Percentiles rank a stretch among this genome's conserved stretches.
phyloP scores from a whole-genome alignment of 2,888 invertebrate species.

The Hirtodrosophila confusa region DNA sequence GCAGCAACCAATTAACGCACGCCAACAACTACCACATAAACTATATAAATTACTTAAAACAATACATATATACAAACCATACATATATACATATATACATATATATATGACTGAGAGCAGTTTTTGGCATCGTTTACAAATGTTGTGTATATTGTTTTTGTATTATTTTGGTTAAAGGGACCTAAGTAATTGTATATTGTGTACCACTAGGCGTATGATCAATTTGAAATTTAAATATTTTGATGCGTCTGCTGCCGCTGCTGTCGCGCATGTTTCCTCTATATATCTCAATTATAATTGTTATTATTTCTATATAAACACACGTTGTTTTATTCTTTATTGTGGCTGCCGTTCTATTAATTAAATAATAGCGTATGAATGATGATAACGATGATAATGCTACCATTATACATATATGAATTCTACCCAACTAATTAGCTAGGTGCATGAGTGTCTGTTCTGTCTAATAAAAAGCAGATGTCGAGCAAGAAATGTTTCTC shows the following conservation, averaged over 20 bases:
- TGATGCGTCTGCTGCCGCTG: constrained; percentile 58
- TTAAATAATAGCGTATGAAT: constrained; percentile 45
- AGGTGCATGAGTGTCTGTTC: constrained; percentile 77
- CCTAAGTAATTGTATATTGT: constrained; percentile 64
- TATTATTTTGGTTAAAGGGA: constrained; percentile 42
- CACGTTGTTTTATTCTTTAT: constrained; percentile 31
- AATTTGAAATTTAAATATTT: constrained; percentile 51
- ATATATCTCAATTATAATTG: constrained; percentile 12
- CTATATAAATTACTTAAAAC: constrained; percentile 21
- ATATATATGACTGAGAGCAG: constrained; percentile 43
- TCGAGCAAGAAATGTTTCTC: constrained; percentile 36
- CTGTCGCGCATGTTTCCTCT: constrained; percentile 72
- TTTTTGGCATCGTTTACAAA: constrained; percentile 51
- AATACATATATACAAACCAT: constrained; percentile 12
- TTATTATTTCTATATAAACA: constrained; percentile 26
- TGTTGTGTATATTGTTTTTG: constrained; percentile 22
- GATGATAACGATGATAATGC: constrained; percentile 49
- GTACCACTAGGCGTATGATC: constrained; percentile 75
- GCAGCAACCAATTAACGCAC: constrained; percentile 73
- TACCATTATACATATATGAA: constrained; percentile 34
- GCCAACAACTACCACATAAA: constrained; percentile 42
- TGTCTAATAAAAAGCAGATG: constrained; percentile 53
- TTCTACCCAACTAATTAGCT: constrained; percentile 68
- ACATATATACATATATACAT: constrained; percentile 10
- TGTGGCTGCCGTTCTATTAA: constrained; percentile 57